phyloP scores from a whole-genome alignment of 1,140 invertebrate genomes.

The Trichonephila inaurata region DNA sequence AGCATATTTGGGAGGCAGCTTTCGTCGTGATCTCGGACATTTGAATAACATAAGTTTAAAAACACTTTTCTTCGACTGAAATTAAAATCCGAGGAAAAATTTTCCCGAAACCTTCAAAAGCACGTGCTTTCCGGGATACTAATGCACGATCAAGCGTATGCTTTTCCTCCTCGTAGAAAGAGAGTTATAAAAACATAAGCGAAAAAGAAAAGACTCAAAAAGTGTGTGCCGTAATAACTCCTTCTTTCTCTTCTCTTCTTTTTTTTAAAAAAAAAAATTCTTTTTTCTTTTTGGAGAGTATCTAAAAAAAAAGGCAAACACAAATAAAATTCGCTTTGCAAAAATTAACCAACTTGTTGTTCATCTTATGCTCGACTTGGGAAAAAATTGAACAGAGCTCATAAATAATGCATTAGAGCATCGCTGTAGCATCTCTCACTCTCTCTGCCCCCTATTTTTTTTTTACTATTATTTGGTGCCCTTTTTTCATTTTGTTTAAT shows the following conservation, averaged over 20 bases:
- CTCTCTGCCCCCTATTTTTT: not conserved
- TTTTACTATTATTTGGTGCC: slow-evolving; percentile 55
- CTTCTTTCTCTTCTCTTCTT: not conserved
- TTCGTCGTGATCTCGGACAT: not conserved
- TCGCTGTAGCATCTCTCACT: not conserved
- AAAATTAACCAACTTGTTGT: slow-evolving; percentile 73
- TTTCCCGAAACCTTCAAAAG: not conserved
- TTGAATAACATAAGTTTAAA: slow-evolving; percentile 39
- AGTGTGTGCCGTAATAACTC: slow-evolving; percentile 50
- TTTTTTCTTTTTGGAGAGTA: not conserved
- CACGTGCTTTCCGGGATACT: not conserved
- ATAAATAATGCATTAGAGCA: slow-evolving; percentile 73
- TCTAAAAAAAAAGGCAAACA: slow-evolving; percentile 36
- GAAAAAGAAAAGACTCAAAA: slow-evolving; percentile 17
- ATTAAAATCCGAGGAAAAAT: slow-evolving; percentile 18
- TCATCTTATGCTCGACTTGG: slow-evolving; percentile 51
- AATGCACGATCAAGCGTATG: slow-evolving; percentile 17
- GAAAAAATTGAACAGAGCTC: slow-evolving; percentile 61
- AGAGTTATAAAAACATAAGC: slow-evolving; percentile 7
- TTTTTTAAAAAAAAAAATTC: not conserved
- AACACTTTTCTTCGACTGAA: slow-evolving; percentile 27
- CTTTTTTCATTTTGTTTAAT: slow-evolving; percentile 65
- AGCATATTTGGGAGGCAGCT: not conserved
- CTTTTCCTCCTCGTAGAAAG: not conserved
- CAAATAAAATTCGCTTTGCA: slow-evolving; percentile 70